phyloP scores from a whole-genome alignment of 92 coral and sea anemone genomes.

The Palythoa grandis region DNA sequence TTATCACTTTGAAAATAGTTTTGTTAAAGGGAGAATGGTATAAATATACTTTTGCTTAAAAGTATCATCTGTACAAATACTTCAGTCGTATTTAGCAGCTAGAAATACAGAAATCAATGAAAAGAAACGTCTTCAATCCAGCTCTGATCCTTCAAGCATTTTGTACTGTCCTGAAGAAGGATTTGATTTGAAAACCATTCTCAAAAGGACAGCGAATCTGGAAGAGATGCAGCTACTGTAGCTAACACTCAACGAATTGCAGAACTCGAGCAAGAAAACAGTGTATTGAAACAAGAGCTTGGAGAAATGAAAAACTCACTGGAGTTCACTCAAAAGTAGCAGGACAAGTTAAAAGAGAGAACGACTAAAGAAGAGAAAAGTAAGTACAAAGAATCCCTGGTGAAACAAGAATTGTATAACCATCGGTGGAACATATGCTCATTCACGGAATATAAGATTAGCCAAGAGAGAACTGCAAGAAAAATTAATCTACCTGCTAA shows the following conservation, averaged over 20 bases:
- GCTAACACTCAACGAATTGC: neutral
- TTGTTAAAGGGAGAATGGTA: too few species aligned
- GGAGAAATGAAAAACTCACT: too few species aligned
- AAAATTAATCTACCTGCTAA: too few species aligned
- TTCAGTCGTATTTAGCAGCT: neutral
- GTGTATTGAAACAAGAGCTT: neutral
- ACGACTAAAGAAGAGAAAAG: neutral
- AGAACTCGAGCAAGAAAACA: neutral
- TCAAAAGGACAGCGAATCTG: too few species aligned
- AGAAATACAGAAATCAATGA: too few species aligned
- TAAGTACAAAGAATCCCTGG: neutral
- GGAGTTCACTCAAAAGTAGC: too few species aligned
- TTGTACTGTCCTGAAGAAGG: neutral
- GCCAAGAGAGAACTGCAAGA: too few species aligned
- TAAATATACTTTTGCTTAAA: neutral
- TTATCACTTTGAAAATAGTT: neutral
- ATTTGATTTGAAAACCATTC: too few species aligned
- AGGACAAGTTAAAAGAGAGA: too few species aligned
- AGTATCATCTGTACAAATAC: neutral
- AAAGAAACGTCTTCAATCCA: neutral
- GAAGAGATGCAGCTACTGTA: too few species aligned
- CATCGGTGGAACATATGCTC: neutral
- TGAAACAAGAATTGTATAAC: neutral
- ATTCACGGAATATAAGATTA: neutral
- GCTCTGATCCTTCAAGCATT: too few species aligned